Evolutionary conservation across 92 coral and sea anemone species (phyloP), one percentile per base, ranked within the genome.

Genomic region (Metridium senile): DNA sequence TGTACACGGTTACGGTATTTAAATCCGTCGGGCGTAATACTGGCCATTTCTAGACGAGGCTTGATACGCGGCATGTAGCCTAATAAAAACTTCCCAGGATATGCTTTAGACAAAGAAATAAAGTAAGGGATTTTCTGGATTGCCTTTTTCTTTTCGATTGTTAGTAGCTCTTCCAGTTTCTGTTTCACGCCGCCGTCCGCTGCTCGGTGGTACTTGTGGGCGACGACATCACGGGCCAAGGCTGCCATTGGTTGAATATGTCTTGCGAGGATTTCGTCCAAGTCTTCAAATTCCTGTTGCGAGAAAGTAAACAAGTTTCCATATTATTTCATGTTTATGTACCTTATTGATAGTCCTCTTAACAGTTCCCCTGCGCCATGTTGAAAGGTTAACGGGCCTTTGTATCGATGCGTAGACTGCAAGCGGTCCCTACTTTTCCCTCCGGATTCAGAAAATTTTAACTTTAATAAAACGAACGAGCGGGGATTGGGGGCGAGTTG

Each of bases 201-300:
- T 6, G 90, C 81, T 25, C 92, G 85, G 80, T 89, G 90, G 82
- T 95, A 89, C 69, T 87, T 95, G 82, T 95, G 93, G 43, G 73
- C 74, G 18, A 92, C 87, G 52, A 95, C 81, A 35, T 95, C 99
- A 46, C 99, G 93, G 18, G 93, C 91, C 33, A 92, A 72, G 33
- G 88, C 81, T 43, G 99, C 97, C 99, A 95, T 92, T n/a, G 99
- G 99, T 66, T 95, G 99, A 33, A 95, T 86, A 29, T 89, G 97
- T 11, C 99, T 91, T 23, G 99, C 99, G n/a, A 95, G 92, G 54
- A 95, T 95, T 71, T 95, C 99, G 45, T 95, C 99, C 54, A 95
- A 89, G 76, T 95, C 99, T 75, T 95, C 99, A 72, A 95, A 95
- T 84, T 95, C 99, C 99, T 95, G 23, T 0, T 33, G 76, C 11